These are phyloP conservation scores for Mactra quadrangularis DNA, from an alignment of 1,140 invertebrate species.

Conservation along the genomic window DNA sequence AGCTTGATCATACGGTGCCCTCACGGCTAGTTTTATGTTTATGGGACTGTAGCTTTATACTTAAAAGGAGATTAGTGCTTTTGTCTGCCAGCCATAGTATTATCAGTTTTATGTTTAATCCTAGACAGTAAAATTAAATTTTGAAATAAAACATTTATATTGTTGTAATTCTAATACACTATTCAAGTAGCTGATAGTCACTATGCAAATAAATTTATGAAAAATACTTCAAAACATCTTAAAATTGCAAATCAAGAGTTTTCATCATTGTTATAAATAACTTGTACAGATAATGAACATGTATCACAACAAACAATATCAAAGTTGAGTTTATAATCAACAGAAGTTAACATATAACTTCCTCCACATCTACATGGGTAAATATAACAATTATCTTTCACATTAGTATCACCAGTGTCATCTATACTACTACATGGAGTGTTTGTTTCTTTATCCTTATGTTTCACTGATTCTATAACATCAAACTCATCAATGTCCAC, in stretches of 20 bases:
- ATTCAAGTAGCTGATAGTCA: too few relatives aligned
- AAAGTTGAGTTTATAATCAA: constrained; percentile 70
- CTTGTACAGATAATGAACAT: constrained; percentile 75
- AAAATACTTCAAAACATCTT: too few relatives aligned
- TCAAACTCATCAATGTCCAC: constrained; percentile 76
- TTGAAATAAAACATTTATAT: too few relatives aligned
- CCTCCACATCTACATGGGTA: constrained; percentile 79
- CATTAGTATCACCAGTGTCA: background rate
- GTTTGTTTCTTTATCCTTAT: background rate
- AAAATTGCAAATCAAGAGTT: background rate
- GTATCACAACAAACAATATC: constrained; percentile 80
- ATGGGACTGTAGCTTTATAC: too few relatives aligned
- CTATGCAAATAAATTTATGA: too few relatives aligned
- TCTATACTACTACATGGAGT: background rate
- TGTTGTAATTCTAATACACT: too few relatives aligned
- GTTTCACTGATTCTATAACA: background rate
- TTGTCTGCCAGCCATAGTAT: too few relatives aligned
- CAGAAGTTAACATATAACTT: constrained; percentile 67
- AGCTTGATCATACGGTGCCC: too few relatives aligned
- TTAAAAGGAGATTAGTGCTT: too few relatives aligned
- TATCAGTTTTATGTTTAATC: too few relatives aligned
- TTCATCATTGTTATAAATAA: constrained; percentile 66
- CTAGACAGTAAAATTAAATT: too few relatives aligned
- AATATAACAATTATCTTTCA: constrained; percentile 10
- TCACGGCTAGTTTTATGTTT: too few relatives aligned